Evolutionary conservation across 1,140 invertebrate species (phyloP), one percentile per base, ranked within the genome.

Genomic region (Spodoptera frugiperda): DNA sequence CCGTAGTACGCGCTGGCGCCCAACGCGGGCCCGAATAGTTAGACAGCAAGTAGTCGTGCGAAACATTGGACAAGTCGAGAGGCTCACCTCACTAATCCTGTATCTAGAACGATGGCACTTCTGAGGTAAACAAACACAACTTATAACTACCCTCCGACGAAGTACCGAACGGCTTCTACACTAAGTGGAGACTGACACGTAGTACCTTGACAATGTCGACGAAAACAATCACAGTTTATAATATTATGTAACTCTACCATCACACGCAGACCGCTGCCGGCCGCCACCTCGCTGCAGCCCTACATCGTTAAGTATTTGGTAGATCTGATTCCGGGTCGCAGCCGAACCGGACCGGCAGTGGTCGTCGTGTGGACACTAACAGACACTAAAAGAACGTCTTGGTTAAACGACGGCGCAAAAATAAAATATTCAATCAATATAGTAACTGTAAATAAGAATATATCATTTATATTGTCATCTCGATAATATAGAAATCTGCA

Each of bases 401-500:
- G 77, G 48, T 77, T 73, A 74, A 71, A 77, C 59, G 65, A 78
- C 74, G 77, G 80, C 85, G 80, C 73, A 61, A 81, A 77, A 87
- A 86, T 86, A 84, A 87, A 87, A 78, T 84, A 80, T 83, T 78
- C 63, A 78, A 82, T 84, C 61, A 77, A 39, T 79, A 86, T 84
- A 80, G 48, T 81, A 84, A 91, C 86, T 91, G 91, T 93, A 93
- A 93, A 93, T 93, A 93, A 91, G 81, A 85, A 89, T 89, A 90
- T 90, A 87, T 86, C 78, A 72, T 55, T 75, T 75, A 92, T 92
- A 92, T 92, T 93, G 91, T 93, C 91, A 83, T 91, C 85, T 90
- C 85, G 87, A 88, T 92, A n/a, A 93, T 90, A 91, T 92, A 92
- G 88, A 92, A 91, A 91, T 93, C 89, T 93, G 91, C 84, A 80